These are phyloP conservation scores for Sturnus vulgaris DNA, from an alignment of 2,113 vertebrate genomes.

Conservation along the genomic window DNA sequence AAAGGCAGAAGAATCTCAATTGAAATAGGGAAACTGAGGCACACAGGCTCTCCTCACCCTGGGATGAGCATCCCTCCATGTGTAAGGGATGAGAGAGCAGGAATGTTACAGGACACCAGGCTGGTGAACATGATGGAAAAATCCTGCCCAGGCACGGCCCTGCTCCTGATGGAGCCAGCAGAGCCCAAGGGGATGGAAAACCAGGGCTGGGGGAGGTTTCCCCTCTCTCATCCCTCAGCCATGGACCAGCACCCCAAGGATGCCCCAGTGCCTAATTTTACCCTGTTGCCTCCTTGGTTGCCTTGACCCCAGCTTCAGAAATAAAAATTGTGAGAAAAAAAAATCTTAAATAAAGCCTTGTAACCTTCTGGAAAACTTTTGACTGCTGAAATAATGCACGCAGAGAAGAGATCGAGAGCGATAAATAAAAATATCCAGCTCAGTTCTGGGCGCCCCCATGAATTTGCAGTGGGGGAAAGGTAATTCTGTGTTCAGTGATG, in stretches of 20 bases:
- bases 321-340: not conserved
- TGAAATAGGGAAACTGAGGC: not conserved
- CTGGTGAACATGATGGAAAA: accelerated
- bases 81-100: not conserved
- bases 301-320: not conserved
- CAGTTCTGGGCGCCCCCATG: accelerated
- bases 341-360: not conserved
- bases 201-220: not conserved
- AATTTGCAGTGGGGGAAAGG: not conserved
- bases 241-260: accelerated
- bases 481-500: accelerated
- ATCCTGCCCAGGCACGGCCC: not conserved
- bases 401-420: not conserved
- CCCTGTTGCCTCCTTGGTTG: not conserved
- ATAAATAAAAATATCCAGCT: not conserved
- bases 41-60: not conserved
- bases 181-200: not conserved
- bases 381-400: accelerated
- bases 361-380: not conserved
- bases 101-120: not conserved
- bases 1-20: not conserved
- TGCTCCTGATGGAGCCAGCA: not conserved
- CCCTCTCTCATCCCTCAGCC: not conserved
- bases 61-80: not conserved
- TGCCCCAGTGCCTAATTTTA: not conserved